These are phyloP conservation scores for Paralichthys olivaceus DNA, from an alignment of 2,113 vertebrate genomes.

Conservation along the genomic window DNA sequence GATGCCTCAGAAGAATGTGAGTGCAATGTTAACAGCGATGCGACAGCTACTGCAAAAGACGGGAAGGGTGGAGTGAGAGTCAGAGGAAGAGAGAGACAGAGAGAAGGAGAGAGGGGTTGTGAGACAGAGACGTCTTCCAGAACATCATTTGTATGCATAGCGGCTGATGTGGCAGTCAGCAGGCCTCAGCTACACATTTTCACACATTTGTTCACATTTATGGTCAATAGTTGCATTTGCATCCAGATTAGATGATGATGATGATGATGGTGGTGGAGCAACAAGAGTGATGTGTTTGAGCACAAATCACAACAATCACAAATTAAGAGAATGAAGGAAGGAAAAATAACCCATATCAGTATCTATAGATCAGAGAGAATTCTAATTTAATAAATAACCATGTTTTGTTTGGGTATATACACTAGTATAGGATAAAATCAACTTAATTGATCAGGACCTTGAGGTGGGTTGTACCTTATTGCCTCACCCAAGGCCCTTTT, in stretches of 20 bases:
- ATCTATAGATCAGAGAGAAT: neutral
- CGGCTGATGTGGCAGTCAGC: conserved; percentile 55
- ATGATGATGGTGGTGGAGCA: conserved; percentile 23
- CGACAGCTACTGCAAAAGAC: conserved; percentile 44
- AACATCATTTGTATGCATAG: conserved; percentile 82
- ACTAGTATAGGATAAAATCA: neutral
- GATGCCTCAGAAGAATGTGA: conserved; percentile 70
- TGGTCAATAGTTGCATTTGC: conserved; percentile 55
- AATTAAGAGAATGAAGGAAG: neutral
- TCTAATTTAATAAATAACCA: neutral
- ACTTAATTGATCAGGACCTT: conserved; percentile 12
- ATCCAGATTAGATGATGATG: conserved; percentile 60
- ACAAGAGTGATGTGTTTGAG: neutral
- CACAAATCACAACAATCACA: conserved; percentile 21
- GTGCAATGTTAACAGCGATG: conserved; percentile 73
- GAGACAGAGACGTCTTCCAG: conserved; percentile 66
- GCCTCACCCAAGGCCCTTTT: conserved; percentile 16
- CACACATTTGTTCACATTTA: conserved; percentile 76
- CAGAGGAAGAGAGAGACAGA: conserved; percentile 5
- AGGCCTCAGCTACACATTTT: conserved; percentile 72
- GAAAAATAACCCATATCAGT: neutral
- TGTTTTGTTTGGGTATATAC: conserved; percentile 31
- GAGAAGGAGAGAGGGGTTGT: conserved; percentile 36
- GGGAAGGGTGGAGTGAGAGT: conserved; percentile 43
- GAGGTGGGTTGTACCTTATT: conserved; percentile 23